phyloP scores from a whole-genome alignment of 1,140 invertebrate genomes.

The Pogonognathellus flavescens region DNA sequence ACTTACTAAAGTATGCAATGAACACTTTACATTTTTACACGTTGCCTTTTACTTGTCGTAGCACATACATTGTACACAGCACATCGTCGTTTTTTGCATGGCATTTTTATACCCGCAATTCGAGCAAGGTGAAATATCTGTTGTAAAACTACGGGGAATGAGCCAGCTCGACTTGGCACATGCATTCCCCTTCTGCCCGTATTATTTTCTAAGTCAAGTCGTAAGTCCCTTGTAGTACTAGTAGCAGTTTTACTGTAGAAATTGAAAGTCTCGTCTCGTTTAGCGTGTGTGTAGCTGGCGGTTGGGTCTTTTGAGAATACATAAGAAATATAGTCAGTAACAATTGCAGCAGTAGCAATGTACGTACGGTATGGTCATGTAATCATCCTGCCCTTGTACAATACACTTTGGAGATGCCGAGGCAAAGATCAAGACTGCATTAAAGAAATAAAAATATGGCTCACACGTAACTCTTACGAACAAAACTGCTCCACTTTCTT shows the following conservation, averaged over 20 bases:
- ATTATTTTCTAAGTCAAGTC: background rate
- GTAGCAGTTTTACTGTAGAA: background rate
- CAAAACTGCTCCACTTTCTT: too few relatives aligned
- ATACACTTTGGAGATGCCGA: background rate
- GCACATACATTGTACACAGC: too few relatives aligned
- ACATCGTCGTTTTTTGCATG: too few relatives aligned
- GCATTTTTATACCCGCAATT: background rate
- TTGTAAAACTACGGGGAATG: too few relatives aligned
- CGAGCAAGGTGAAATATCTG: background rate
- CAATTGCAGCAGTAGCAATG: too few relatives aligned
- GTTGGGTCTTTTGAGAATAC: background rate
- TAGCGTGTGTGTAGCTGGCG: background rate
- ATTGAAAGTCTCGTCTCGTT: background rate
- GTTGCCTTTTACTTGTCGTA: too few relatives aligned
- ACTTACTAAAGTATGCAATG: too few relatives aligned
- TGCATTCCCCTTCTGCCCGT: background rate
- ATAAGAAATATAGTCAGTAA: too few relatives aligned
- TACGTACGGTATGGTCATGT: conserved; percentile 17
- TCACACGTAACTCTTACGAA: too few relatives aligned
- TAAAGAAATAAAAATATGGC: background rate
- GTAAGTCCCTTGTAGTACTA: background rate
- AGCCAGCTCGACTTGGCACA: conserved; percentile 25
- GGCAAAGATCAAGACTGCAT: background rate
- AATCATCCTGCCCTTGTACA: conserved; percentile 43
- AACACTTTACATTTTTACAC: too few relatives aligned